A percentile compares a stretch with the other conserved stretches of the same genome.
Conservation (phyloP, 2,797 vertebrate genomes). For the Halcyon smyrnensis region DNA sequence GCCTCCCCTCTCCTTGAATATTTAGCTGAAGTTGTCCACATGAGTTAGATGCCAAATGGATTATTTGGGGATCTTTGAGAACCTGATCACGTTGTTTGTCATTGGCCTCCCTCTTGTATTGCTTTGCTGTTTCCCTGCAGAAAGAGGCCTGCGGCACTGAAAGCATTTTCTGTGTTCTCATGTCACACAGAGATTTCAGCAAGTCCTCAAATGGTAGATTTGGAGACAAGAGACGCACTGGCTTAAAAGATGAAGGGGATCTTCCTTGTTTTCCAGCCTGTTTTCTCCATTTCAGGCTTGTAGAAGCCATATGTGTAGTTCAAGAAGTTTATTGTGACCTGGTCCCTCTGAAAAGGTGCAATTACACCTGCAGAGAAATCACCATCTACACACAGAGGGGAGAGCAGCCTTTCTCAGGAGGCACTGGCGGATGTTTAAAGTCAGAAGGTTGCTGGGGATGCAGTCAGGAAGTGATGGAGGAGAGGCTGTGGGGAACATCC, state of each 20-base stretch:
- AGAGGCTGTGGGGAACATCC: neutral
- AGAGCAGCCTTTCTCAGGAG: neutral
- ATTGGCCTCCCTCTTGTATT: neutral
- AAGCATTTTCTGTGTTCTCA: neutral
- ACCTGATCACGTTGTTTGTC: neutral
- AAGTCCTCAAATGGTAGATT: neutral
- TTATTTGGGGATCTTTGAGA: neutral
- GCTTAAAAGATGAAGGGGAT: neutral
- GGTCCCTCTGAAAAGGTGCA: neutral
- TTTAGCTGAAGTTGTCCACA: neutral
- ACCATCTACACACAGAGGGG: neutral
- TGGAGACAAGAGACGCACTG: neutral
- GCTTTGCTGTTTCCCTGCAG: neutral
- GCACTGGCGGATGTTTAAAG: neutral
- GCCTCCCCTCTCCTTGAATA: neutral
- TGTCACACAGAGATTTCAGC: neutral
- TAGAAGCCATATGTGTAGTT: neutral
- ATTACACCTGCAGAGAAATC: neutral
- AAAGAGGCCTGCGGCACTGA: neutral
- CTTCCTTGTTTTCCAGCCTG: neutral
- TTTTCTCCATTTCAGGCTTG: neutral
- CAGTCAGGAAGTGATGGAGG: neutral
- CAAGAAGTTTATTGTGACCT: neutral
- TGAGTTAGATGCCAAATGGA: neutral
- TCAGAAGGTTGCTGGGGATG: neutral